Evolutionary conservation across 2,888 invertebrate genomes (phyloP).

Genomic region (Volucella inflata): DNA sequence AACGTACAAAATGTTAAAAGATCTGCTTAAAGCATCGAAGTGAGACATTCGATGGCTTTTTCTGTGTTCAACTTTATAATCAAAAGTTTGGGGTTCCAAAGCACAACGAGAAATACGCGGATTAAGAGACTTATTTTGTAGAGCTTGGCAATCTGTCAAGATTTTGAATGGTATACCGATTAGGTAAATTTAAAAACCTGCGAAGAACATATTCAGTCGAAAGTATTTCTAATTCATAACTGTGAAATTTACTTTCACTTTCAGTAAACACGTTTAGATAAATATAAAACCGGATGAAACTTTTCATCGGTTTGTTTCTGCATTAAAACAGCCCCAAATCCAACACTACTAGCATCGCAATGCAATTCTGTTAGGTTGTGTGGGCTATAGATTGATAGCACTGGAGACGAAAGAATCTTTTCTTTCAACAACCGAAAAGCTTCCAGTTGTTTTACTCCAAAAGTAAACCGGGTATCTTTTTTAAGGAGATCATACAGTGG

Average conservation of each 20-base stretch:
- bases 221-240: slow-evolving; percentile 35
- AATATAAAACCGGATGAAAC: slow-evolving; percentile 78
- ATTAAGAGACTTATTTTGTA: slow-evolving; percentile 70
- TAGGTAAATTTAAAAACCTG: slow-evolving; percentile 28
- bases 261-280: slow-evolving; percentile 77
- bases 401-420: slow-evolving; percentile 59
- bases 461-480: slow-evolving; percentile 12
- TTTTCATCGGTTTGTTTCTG: slow-evolving; percentile 72
- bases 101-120: slow-evolving; percentile 75
- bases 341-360: slow-evolving; percentile 77
- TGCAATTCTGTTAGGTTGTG: slow-evolving; percentile 77
- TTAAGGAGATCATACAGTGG: slow-evolving; percentile 9
- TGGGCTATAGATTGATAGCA: slow-evolving; percentile 78
- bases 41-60: too few relatives aligned
- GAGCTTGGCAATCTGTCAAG: slow-evolving; percentile 77
- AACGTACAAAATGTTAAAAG: too few relatives aligned
- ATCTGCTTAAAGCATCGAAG: too few relatives aligned
- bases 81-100: too few relatives aligned
- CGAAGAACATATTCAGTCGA: slow-evolving; percentile 28
- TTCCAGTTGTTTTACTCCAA: slow-evolving; percentile 16
- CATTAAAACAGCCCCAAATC: slow-evolving; percentile 77
- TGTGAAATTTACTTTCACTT: slow-evolving; percentile 76
- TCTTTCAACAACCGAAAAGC: slow-evolving; percentile 49
- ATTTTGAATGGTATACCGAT: slow-evolving; percentile 76
- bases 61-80: too few relatives aligned